Evolutionary conservation across 2,888 invertebrate species (phyloP), one percentile per base, ranked within the genome.

Genomic region (Panorpa germanica): DNA sequence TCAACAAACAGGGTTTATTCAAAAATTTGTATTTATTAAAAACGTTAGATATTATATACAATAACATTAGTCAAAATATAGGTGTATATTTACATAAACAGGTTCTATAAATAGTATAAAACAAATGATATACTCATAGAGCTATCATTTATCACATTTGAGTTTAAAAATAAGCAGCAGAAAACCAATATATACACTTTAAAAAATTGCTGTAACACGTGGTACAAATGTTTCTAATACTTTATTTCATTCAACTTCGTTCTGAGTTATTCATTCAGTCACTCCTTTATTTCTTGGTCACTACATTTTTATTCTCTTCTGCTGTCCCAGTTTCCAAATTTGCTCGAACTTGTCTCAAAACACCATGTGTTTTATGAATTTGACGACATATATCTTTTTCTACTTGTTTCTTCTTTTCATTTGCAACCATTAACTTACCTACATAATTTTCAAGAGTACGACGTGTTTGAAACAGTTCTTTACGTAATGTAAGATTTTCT

Each of bases 321-420:
- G n/a, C n/a, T n/a, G n/a, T 9, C 18, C 51, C 50, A 38, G 55
- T 57, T 48, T 74, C 73, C 48, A 80, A 60, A 47, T 77, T 76
- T 33, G 71, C 72, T 38, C 76, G 68, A 22, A 76, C 78, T 52
- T 71, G 70, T 35, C 72, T 68, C 35, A 81, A 57, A 28, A 80
- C 76, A 41, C 71, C 70, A 40, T 77, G 75, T 14, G 80, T 80
- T 54, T 77, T 76, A 45, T 74, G 70, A 42, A 81, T 71, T 53
- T 81, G 76, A 43, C 70, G 67, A 48, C 76, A 77, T 47, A 86
- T 81, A 25, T 81, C 78, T 44, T 75, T 73, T 49, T 85, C 82
- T 19, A 83, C 75, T 50, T 72, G 73, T 45, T 73, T 71, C 50
- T 83, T 85, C 40, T 73, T 69, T 50, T 76, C 67, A 50, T 82